These are phyloP conservation scores for Galemys pyrenaicus DNA, from an alignment of 2,113 vertebrate genomes.

Conservation along the genomic window DNA sequence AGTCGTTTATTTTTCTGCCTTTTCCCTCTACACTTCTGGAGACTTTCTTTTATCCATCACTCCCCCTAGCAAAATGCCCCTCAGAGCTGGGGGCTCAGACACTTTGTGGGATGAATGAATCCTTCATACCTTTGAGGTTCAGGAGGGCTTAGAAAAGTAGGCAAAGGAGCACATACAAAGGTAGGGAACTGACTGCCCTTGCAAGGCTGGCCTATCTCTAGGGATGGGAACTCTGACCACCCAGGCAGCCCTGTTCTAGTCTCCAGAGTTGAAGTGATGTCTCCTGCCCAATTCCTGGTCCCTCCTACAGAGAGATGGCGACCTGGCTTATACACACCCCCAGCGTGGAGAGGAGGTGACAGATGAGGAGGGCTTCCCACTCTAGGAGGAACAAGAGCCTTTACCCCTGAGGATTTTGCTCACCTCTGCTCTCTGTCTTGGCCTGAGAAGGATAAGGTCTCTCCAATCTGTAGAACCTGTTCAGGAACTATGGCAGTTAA, in stretches of 20 bases:
- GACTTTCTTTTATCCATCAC: background rate
- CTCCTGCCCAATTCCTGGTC: background rate
- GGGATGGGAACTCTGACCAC: background rate
- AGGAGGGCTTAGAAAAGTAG: background rate
- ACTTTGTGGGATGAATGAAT: background rate
- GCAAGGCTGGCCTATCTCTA: background rate
- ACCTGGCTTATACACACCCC: background rate
- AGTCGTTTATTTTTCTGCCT: background rate
- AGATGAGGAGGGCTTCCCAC: background rate
- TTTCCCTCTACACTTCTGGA: background rate
- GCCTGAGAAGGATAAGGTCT: constrained; percentile 27
- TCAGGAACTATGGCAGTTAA: constrained; percentile 18
- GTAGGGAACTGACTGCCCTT: background rate
- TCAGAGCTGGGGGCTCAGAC: background rate
- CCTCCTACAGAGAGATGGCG: background rate
- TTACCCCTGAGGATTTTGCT: background rate
- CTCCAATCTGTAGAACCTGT: constrained; percentile 48
- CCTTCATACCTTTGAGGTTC: background rate
- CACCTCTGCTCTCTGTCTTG: background rate
- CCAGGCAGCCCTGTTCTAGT: background rate
- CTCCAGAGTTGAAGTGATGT: background rate
- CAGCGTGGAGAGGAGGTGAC: background rate
- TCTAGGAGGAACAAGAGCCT: background rate
- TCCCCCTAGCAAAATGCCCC: background rate
- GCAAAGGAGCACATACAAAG: background rate